Percentiles rank a stretch among this genome's conserved stretches.
Evolutionary conservation across 1,140 invertebrate species (phyloP).

Genomic region (Cataglyphis hispanica): DNA sequence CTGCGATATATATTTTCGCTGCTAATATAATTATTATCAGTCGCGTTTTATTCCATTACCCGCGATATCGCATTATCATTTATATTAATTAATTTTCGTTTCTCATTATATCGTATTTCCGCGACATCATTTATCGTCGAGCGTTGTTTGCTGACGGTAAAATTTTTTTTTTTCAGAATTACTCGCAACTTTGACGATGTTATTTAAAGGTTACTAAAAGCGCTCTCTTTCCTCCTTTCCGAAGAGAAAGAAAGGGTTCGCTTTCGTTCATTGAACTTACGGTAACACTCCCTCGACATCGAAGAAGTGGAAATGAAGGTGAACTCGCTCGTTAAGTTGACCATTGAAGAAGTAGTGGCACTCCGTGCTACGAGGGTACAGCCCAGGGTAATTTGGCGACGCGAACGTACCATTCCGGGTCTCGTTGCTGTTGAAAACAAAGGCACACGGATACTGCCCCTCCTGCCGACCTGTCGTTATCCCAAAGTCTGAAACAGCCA

Average conservation of each 20-base stretch:
- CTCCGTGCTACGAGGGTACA: constrained; percentile 96
- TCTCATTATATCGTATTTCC: constrained; percentile 41
- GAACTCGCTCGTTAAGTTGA: constrained; percentile 92
- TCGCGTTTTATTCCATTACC: constrained; percentile 31
- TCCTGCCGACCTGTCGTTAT: constrained; percentile 92
- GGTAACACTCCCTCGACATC: constrained; percentile 96
- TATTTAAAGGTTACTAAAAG: background rate
- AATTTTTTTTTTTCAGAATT: constrained; percentile 1
- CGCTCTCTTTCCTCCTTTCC: too few relatives aligned
- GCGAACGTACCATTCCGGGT: constrained; percentile 93
- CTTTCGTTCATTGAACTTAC: constrained; percentile 88
- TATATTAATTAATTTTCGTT: constrained; percentile 54
- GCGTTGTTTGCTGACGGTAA: background rate
- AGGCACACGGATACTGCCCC: constrained; percentile 92
- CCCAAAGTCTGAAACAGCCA: constrained; percentile 90
- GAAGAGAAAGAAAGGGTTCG: background rate
- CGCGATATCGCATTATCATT: constrained; percentile 44
- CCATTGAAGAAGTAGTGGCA: constrained; percentile 98
- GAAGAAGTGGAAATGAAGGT: constrained; percentile 95
- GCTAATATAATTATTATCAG: constrained; percentile 4
- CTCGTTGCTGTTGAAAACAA: constrained; percentile 93
- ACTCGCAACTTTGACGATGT: background rate
- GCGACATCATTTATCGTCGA: background rate
- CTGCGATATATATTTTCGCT: constrained; percentile 15
- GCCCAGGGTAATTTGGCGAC: constrained; percentile 97